Base-by-base conservation (phyloP, 2,113 vertebrate species). In the Siphamia tubifer region DNA sequence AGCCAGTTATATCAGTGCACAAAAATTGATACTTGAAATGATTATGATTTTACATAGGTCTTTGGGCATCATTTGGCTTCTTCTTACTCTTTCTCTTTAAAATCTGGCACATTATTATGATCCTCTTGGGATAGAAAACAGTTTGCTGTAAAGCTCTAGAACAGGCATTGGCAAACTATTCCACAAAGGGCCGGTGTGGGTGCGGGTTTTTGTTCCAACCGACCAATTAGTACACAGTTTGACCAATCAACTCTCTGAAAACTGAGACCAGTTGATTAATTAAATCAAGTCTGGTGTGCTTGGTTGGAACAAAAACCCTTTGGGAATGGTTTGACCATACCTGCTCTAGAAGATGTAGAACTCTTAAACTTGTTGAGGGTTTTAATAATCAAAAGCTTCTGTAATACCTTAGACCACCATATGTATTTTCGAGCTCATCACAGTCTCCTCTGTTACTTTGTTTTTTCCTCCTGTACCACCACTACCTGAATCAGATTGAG, bases 401-500 rank as follows among this genome's bases (percentile, higher is more conserved):
- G 8, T 34, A 68, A 64, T 74, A 40, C 63, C 13, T 11, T 11
- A 53, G 30, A 54, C 38, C 23, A 38, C n/a, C n/a, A n/a, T n/a
- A n/a, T n/a, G n/a, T n/a, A n/a, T n/a, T n/a, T n/a, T n/a, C n/a
- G n/a, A n/a, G n/a, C n/a, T n/a, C n/a, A n/a, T n/a, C n/a, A n/a
- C 32, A n/a, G 45, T 72, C 44, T 39, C 16, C 2, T 56, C n/a
- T 55, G 8, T 38, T 34, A 38, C 19, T 42, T 12, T 43, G 3
- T 10, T 23, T 38, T 12, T 34, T 56, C 4, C 12, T 16, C 17
- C 2, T 62, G 12, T 47, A 16, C 15, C 34, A 1, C 15, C n/a
- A 15, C 23, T 52, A 9, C 15, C 17, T 68, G 35, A 72, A 58
- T 38, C 85, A 99, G 97, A 99, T 99, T 90, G 98, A 99, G 90